phyloP scores from a whole-genome alignment of 2,888 invertebrate species.

The Oligia strigilis region DNA sequence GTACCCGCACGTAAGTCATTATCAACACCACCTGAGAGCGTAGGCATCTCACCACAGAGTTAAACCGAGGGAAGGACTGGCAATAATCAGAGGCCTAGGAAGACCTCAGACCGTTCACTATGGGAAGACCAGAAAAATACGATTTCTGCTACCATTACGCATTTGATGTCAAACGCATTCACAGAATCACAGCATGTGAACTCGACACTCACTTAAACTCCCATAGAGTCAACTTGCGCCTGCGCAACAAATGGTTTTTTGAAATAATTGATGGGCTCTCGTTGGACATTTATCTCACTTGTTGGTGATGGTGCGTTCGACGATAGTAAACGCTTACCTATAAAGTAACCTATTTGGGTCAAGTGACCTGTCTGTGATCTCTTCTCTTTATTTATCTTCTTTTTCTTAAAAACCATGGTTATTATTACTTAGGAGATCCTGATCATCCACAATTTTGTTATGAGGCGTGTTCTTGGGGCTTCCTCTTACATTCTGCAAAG shows the following conservation, averaged over 20 bases:
- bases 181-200: not conserved
- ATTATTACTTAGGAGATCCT: not conserved
- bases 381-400: not conserved
- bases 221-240: not conserved
- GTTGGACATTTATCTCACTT: not conserved
- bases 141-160: not conserved
- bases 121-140: not conserved
- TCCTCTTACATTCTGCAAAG: not conserved
- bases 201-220: not conserved
- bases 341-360: not conserved
- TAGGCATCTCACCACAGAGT: not conserved
- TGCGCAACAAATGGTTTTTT: not conserved
- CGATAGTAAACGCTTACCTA: not conserved
- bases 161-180: not conserved
- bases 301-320: not conserved
- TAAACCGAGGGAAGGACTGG: not conserved
- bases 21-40: not conserved
- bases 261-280: not conserved
- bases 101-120: not conserved
- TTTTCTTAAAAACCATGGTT: not conserved
- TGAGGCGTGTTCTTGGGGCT: not conserved
- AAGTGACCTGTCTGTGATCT: not conserved
- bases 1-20: constrained; percentile 87
- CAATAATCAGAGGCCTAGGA: not conserved
- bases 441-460: not conserved